Conservation (phyloP, 2,113 vertebrate species). For the Odontesthes bonariensis region DNA sequence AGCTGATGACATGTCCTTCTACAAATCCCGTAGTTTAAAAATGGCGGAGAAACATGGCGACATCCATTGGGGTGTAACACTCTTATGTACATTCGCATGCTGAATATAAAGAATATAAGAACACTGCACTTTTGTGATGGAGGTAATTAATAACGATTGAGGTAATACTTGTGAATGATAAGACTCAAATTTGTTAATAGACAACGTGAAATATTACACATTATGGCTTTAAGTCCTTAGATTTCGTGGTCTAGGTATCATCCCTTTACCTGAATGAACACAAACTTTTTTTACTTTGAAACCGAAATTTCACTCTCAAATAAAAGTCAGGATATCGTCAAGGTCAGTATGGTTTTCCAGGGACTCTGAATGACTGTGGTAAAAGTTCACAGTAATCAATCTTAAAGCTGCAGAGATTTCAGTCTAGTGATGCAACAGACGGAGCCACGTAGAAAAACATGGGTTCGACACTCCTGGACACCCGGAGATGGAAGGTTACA, state of each 20-base stretch:
- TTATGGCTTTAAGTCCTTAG: no score
- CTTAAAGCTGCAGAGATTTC: not conserved
- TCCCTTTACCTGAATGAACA: not conserved
- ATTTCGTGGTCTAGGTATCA: not conserved
- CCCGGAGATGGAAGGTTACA: not conserved
- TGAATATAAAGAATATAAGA: no score
- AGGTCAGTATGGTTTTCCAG: constrained; percentile 4
- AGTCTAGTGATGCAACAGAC: not conserved
- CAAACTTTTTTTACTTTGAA: not conserved
- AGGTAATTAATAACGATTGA: no score
- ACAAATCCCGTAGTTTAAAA: no score
- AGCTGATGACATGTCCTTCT: no score
- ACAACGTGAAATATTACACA: no score
- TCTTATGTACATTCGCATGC: no score
- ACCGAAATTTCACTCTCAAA: not conserved
- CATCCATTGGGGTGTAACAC: no score
- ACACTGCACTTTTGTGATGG: no score
- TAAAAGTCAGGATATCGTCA: not conserved
- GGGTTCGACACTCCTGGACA: not conserved
- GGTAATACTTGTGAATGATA: no score
- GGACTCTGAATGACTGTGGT: not conserved
- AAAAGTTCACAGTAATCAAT: not conserved
- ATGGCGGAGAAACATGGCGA: no score
- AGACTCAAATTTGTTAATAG: no score
- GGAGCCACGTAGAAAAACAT: not conserved